Conservation (phyloP, 2,888 invertebrate species). For the Drosophila greeni region DNA sequence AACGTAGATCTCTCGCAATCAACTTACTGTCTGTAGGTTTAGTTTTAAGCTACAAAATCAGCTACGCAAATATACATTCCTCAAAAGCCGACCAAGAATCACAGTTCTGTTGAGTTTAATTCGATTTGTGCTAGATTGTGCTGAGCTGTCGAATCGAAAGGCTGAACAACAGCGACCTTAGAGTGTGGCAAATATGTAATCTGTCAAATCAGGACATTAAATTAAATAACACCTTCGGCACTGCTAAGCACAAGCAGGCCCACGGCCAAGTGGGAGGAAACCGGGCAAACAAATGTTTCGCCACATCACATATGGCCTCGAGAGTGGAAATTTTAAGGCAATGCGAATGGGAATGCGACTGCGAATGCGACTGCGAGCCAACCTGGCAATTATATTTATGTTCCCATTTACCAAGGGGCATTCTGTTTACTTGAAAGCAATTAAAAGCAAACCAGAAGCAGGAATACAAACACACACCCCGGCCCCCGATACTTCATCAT, state of each 20-base stretch:
- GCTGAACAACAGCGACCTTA: conserved; percentile 3
- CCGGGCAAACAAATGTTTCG: conserved; percentile 27
- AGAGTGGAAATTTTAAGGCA: conserved; percentile 48
- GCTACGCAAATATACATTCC: not conserved
- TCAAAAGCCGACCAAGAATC: not conserved
- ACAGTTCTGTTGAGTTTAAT: not conserved
- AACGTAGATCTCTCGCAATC: not conserved
- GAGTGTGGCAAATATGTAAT: conserved; percentile 38
- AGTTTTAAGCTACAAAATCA: not conserved
- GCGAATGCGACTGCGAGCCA: conserved; percentile 15
- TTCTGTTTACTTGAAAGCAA: conserved; percentile 72
- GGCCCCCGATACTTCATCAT: conserved; percentile 58
- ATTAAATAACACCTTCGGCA: conserved; percentile 46
- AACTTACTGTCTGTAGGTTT: not conserved
- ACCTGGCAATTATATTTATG: conserved; percentile 71
- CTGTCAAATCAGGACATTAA: conserved; percentile 52
- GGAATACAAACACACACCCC: conserved; percentile 11
- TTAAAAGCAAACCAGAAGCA: conserved; percentile 61
- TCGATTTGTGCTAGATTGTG: conserved; percentile 1
- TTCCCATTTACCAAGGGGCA: conserved; percentile 63
- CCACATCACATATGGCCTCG: conserved; percentile 28
- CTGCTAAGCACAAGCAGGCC: not conserved
- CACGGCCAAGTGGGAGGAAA: conserved; percentile 6
- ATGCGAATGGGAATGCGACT: conserved; percentile 1
- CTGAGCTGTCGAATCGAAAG: conserved; percentile 11